Percentiles rank a stretch among this genome's conserved stretches.
Evolutionary conservation across 2,888 invertebrate genomes (phyloP).

Genomic region (Mesodorylaimus sp.): DNA sequence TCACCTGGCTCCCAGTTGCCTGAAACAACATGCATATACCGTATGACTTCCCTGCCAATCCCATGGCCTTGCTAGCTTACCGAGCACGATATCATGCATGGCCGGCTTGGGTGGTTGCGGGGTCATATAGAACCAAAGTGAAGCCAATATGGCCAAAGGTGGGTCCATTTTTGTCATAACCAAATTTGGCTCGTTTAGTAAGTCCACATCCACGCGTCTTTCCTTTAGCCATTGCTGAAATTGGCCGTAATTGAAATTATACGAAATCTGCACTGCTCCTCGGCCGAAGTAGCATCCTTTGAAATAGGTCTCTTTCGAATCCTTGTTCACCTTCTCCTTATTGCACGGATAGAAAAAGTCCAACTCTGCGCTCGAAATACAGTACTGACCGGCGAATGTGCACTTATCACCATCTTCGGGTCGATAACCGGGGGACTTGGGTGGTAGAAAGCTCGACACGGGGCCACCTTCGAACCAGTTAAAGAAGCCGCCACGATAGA

Average conservation of each 20-base stretch:
- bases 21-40: constrained; percentile 8
- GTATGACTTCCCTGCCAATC: no score
- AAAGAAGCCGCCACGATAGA: constrained; percentile 3
- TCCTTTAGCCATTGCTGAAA: background rate
- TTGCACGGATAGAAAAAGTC: constrained; percentile 2
- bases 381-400: constrained; percentile 14
- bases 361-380: constrained; percentile 11
- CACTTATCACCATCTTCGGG: constrained; percentile 17
- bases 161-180: background rate
- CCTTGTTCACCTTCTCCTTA: constrained; percentile 7
- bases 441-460: constrained; percentile 18
- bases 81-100: constrained; percentile 2
- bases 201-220: background rate
- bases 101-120: constrained; percentile 5
- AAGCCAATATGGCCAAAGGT: background rate
- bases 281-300: constrained; percentile 10
- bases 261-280: constrained; percentile 1
- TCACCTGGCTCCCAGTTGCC: constrained; percentile 11
- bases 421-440: constrained; percentile 15
- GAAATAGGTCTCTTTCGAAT: background rate
- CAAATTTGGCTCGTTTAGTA: background rate
- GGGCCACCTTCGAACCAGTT: constrained; percentile 17
- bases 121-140: constrained; percentile 7
- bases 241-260: constrained; percentile 2
- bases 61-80: background rate